Conservation (phyloP, 2,888 invertebrate species). For the Timema podura region DNA sequence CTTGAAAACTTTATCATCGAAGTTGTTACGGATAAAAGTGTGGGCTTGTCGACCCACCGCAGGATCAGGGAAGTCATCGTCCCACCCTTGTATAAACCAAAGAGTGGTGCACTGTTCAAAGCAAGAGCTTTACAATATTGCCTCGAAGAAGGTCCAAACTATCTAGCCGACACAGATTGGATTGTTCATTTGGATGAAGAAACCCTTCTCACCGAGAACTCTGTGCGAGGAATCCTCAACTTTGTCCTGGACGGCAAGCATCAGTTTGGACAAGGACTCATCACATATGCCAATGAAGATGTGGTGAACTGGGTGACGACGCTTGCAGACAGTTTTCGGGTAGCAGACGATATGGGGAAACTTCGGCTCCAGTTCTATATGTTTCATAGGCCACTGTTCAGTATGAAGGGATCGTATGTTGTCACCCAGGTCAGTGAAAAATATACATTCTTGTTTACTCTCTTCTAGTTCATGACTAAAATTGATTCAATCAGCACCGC, state of each 20-base stretch:
- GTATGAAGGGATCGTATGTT: constrained; percentile 98
- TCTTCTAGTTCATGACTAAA: too few species aligned
- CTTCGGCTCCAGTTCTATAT: constrained; percentile 85
- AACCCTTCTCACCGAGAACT: constrained; percentile 88
- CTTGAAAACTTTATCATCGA: constrained; percentile 94
- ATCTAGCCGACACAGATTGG: constrained; percentile 84
- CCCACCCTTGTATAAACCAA: constrained; percentile 79
- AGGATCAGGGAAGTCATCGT: constrained; percentile 86
- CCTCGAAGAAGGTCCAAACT: constrained; percentile 83
- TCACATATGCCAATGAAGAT: constrained; percentile 94
- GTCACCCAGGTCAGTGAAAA: constrained; percentile 78
- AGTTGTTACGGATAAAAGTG: constrained; percentile 88
- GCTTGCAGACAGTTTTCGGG: constrained; percentile 90
- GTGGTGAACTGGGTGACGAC: constrained; percentile 97
- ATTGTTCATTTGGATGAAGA: constrained; percentile 98
- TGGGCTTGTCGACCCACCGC: constrained; percentile 68
- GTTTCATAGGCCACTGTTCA: constrained; percentile 92
- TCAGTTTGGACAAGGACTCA: constrained; percentile 92
- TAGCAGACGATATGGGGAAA: constrained; percentile 98
- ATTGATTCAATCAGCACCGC: too few species aligned
- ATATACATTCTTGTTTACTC: background rate
- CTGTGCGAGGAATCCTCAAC: constrained; percentile 84
- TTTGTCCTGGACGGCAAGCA: constrained; percentile 92
- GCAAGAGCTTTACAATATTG: constrained; percentile 94
- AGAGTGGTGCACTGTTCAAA: constrained; percentile 89